Evolutionary conservation across 2,113 vertebrate species (phyloP), one percentile per base, ranked within the genome.

Genomic region (Pangasianodon hypophthalmus): DNA sequence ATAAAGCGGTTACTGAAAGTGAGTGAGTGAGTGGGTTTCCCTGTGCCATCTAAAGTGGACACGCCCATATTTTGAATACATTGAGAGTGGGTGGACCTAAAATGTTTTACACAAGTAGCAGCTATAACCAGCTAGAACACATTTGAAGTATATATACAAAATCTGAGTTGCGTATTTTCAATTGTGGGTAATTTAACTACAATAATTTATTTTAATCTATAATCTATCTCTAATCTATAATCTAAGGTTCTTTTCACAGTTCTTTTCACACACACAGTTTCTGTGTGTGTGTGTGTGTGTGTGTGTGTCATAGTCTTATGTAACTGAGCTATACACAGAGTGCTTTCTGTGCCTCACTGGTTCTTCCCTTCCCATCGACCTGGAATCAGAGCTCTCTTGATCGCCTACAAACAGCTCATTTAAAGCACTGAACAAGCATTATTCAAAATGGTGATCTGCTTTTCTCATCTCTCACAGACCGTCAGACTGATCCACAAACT

Each of bases 401-500:
- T 62, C 16, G 29, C 41, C 11, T 60, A 62, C 58, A 44, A 44
- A 46, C n/a, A 80, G 50, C 48, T 56, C 46, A 67, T 67, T 56
- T 44, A 26, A 32, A 37, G 62, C 48, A 71, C 50, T 29, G 37
- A 83, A 71, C 62, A 9, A n/a, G 44, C 29, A 46, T 67, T 64
- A 80, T 37, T 88, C 46, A 52, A 88, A 48, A 82, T 64, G 37
- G 46, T 82, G 60, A 56, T 90, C 86, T 88, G 90, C 32, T 82
- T 83, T 91, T 91, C 87, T 73, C 83, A 82, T 86, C 44, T 16
- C 19, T 91, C 64, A 37, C 37, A 54, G 67, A 50, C 71, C 44
- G 44, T 50, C 24, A 18, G 58, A 54, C 46, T 82, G 80, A 87
- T 84, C 86, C 54, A 64, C 71, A 84, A 50, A 77, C 54, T 50